phyloP scores from a whole-genome alignment of 2,113 vertebrate genomes.

The Himantopus leucocephalus region DNA sequence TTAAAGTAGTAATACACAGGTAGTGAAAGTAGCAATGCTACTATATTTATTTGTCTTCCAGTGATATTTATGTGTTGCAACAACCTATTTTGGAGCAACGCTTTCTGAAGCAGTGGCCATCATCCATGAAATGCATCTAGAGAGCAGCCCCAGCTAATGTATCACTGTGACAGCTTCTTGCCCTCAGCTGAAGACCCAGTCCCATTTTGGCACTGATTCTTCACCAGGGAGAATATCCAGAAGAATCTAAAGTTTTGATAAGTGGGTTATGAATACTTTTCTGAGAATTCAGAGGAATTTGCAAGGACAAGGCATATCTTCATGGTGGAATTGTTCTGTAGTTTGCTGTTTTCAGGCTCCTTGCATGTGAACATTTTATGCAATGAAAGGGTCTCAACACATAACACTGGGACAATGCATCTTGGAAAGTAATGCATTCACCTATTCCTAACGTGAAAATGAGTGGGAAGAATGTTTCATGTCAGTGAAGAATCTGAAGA shows the following conservation, averaged over 20 bases:
- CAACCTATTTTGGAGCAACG: background rate
- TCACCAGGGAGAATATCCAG: background rate
- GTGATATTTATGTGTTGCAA: background rate
- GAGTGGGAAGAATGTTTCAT: background rate
- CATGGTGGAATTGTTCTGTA: background rate
- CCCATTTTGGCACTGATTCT: background rate
- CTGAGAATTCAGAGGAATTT: background rate
- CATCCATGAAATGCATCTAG: background rate
- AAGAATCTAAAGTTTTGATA: background rate
- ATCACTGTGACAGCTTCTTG: background rate
- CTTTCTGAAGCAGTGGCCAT: background rate
- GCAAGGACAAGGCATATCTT: background rate
- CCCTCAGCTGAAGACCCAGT: background rate
- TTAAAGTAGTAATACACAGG: background rate
- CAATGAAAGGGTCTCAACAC: background rate
- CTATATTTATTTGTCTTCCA: background rate
- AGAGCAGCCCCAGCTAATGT: background rate
- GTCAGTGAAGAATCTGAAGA: background rate
- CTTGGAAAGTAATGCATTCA: background rate
- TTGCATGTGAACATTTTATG: background rate
- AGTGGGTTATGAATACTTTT: background rate
- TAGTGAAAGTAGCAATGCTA: background rate
- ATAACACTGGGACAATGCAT: background rate
- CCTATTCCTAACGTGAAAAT: background rate
- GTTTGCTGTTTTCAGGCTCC: background rate